Base-by-base conservation (phyloP, 2,113 vertebrate species). In the Trinectes maculatus region DNA sequence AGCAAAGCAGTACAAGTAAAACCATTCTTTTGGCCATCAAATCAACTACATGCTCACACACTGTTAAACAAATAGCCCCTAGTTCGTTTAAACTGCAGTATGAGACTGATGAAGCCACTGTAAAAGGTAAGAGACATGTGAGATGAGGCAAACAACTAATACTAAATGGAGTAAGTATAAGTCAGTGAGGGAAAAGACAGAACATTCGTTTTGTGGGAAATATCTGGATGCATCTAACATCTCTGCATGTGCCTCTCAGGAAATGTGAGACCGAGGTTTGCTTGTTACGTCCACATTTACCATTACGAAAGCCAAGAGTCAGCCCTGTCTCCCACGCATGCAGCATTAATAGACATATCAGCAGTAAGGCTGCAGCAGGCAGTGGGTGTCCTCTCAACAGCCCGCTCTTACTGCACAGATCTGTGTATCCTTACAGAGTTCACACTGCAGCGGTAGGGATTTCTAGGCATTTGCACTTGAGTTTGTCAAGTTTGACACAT, bases 241-340 rank as follows among this genome's bases (percentile, higher is more conserved):
- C 22, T 53, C 49, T 73, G 49, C 77, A 79, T 67, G 68, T 59
- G 67, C 61, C 64, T 62, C 46, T 69, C 52, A 69, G 53, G 82
- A 48, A 69, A 54, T 72, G 49, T 37, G 57, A 83, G 64, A 77
- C 40, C 29, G 54, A 79, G 70, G 68, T 64, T 80, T 52, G 74
- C 82, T 82, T 70, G 74, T 78, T 81, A 76, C 21, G 40, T 83
- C 71, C 79, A 77, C 43, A 58, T 56, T 82, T 70, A 77, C 82
- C 79, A 84, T 66, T 11, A 29, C 24, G 15, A 90, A 77, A 77
- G 84, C 62, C 5, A 60, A 78, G 74, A 74, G 86, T 81, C 77
- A 59, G 88, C 82, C 87, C 82, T 13, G 31, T 87, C 88, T 87
- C 89, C 88, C 89, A 89, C 87, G 79, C 89, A 87, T 82, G 77